Evolutionary conservation across 1,140 invertebrate species (phyloP), one percentile per base, ranked within the genome.

Genomic region (Macrocentrus cingulum): DNA sequence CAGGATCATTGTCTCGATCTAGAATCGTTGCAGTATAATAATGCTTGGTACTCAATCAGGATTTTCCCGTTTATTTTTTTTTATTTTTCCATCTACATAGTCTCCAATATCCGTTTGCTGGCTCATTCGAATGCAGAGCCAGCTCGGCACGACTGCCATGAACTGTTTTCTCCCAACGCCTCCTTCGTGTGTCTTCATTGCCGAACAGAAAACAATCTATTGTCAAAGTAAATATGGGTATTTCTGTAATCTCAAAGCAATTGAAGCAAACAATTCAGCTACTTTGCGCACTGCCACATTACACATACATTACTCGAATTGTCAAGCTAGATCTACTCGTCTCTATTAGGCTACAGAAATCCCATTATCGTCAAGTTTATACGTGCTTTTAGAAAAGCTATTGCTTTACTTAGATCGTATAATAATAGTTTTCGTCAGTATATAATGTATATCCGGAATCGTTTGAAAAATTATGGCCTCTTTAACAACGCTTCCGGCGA

Each of bases 81-180:
- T 55, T 13, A 22, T 15, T 32, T 13, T 2, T 15, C 13, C 2
- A 9, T 23, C 42, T 15, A 8, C n/a, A 25, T 20, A 13, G 6
- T 63, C 56, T 62, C 55, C 66, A 66, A 69, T 68, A 66, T 63
- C 64, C 66, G 60, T 60, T 66, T 63, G 29, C 19, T 60, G 60
- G 60, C 60, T 69, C 66, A 67, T 69, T 68, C 65, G 60, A 66
- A 69, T 69, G 64, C 67, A 69, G 66, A 58, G 57, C 36, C 45
- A 52, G 61, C 46, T 58, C 59, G 53, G 20, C 49, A 61, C 61
- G 66, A 68, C 68, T 56, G 39, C 52, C 25, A 23, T 45, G 52
- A 36, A 55, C 56, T 15, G 19, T 11, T 20, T 44, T 44, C 22
- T 44, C 19, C 19, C n/a, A 44, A 7, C 16, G 7, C 4, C 42